Percentiles rank a stretch among this genome's conserved stretches.
phyloP scores from a whole-genome alignment of 1,140 invertebrate species.

The Geopemphigus sp. region DNA sequence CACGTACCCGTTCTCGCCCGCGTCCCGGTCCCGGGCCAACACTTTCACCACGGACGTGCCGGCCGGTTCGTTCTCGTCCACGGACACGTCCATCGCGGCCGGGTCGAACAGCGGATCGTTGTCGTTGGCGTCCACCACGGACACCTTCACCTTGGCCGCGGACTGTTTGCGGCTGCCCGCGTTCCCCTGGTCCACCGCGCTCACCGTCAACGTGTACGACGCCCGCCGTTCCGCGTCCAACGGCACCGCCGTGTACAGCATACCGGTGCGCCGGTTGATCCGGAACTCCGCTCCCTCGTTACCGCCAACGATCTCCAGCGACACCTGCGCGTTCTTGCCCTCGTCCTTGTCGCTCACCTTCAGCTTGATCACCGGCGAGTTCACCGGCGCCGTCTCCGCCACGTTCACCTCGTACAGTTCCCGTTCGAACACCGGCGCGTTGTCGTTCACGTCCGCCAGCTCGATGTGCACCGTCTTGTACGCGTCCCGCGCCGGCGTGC shows the following conservation, averaged over 20 bases:
- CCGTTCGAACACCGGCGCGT: constrained; percentile 82
- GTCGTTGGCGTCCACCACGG: constrained; percentile 85
- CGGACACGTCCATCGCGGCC: constrained; percentile 63
- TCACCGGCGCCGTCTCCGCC: constrained; percentile 81
- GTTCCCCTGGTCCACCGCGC: constrained; percentile 84
- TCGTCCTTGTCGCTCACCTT: constrained; percentile 82
- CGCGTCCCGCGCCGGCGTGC: constrained; percentile 71
- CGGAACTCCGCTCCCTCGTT: constrained; percentile 86
- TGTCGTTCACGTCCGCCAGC: constrained; percentile 79
- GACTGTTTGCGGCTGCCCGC: constrained; percentile 78
- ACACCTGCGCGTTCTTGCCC: constrained; percentile 78
- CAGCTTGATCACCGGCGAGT: constrained; percentile 81
- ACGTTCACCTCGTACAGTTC: constrained; percentile 85
- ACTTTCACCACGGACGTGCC: constrained; percentile 80
- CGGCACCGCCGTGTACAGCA: constrained; percentile 78
- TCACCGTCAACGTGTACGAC: constrained; percentile 87
- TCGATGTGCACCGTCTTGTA: constrained; percentile 74
- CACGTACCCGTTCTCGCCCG: constrained; percentile 91
- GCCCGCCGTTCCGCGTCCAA: constrained; percentile 87
- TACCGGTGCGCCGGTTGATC: constrained; percentile 83
- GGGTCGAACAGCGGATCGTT: constrained; percentile 85
- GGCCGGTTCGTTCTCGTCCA: constrained; percentile 84
- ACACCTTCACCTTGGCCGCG: constrained; percentile 84
- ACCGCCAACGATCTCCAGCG: constrained; percentile 85
- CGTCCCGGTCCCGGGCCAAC: constrained; percentile 81